Base-by-base conservation (phyloP, 53 echinoderm and acorn worm genomes). In the Hippasteria phrygiana region DNA sequence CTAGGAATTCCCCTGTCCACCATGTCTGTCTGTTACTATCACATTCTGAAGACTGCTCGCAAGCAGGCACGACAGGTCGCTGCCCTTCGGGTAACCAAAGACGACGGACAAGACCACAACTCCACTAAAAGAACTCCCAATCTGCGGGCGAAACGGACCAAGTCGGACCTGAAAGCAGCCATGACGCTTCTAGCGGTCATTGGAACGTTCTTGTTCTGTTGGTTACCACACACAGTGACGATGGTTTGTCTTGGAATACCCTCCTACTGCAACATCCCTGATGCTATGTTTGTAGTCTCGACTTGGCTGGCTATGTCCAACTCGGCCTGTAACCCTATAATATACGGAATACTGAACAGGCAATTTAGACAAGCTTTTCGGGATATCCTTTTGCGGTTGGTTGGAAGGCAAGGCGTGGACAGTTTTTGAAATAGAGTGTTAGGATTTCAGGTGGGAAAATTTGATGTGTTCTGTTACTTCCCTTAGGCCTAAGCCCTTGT, bases 261-360 rank as follows among this genome's bases (percentile, higher is more conserved):
- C 34, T 33, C 40, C 7, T 65, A 74, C 28, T 65, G 83, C 26
- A 33, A 70, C 20, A 70, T 94, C 28, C 92, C 95, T 0, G 88
- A 94, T 24, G 75, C 74, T 11, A 27, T 83, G 33, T 90, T 77
- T 33, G 77, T 77, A 17, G 43, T 90, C 17, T 78, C 91, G 0
- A 93, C 88, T 33, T 95, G 93, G 93, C 54, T 95, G 3, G 93
- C 93, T 5, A 91, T 93, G 79, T 22, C 83, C 17, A 93, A 93
- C 41, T 93, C 93, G 24, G 89, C 93, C n/a, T 93, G 91, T 37
- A 95, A 95, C 32, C 95, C 95, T 2, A 51, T 95, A 26, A 91
- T 95, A 32, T 95, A 95, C 39, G 86, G 95, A 13, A 74, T 93
- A 59, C 59, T 59, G 26, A 59, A 59, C 59, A 59, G 59, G 26